A percentile compares a stretch with the other conserved stretches of the same genome.
These are phyloP conservation scores for Steinernema scapterisci DNA, from an alignment of 2,888 invertebrate species.

Conservation along the genomic window DNA sequence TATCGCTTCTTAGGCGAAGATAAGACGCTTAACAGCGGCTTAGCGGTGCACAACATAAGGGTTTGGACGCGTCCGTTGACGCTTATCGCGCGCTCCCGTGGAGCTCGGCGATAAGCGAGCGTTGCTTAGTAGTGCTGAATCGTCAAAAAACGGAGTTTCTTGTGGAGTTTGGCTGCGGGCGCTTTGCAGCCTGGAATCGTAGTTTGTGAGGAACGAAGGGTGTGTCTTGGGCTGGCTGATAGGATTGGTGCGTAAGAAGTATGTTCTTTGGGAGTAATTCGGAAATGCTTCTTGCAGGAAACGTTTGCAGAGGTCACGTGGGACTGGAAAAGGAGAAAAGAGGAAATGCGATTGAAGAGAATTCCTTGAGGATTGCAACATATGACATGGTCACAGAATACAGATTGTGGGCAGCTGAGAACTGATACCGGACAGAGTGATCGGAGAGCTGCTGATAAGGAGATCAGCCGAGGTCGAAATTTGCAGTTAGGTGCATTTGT, in stretches of 20 bases:
- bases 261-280: too few relatives aligned
- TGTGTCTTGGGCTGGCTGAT: neutral
- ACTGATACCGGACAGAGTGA: too few relatives aligned
- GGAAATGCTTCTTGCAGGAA: too few relatives aligned
- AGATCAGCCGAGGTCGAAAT: neutral
- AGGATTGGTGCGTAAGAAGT: too few relatives aligned
- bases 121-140: neutral
- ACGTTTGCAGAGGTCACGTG: too few relatives aligned
- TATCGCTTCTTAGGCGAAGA: neutral
- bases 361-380: neutral
- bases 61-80: neutral
- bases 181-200: slow-evolving; percentile 2
- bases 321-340: too few relatives aligned
- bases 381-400: neutral
- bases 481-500: too few relatives aligned
- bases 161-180: neutral
- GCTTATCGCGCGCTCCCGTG: neutral
- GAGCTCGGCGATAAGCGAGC: neutral
- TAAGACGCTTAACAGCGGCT: neutral
- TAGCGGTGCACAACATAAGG: neutral
- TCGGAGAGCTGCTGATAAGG: neutral
- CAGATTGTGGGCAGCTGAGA: too few relatives aligned
- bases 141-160: neutral
- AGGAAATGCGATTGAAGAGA: neutral
- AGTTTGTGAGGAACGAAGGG: neutral